Base-by-base conservation (phyloP, 2,113 vertebrate genomes). In the Plecturocebus donacophilus region DNA sequence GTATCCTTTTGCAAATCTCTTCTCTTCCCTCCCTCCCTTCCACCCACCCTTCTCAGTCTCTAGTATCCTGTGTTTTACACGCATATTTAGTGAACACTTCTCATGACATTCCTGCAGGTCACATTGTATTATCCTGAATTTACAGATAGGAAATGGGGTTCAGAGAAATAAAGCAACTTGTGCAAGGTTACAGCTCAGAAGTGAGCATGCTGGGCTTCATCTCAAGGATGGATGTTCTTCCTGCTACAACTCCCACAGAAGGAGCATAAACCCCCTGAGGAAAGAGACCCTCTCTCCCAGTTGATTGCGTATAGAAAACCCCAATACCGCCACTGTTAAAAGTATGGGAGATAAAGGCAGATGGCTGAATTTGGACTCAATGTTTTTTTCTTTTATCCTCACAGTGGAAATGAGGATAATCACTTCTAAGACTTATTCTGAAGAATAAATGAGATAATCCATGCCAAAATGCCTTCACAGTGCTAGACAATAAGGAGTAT, bases 221-320 rank as follows among this genome's bases (percentile, higher is more conserved):
- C 40, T 86, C 17, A 9, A 38, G 61, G 5, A 49, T n/a, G 8
- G 23, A 21, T 4, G 12, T 35, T 42, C 12, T 25, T 47, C 23
- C 81, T 90, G 56, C 56, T 68, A 6, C 0, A 10, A 42, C 49
- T 71, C 49, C 17, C 4, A 30, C 8, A 9, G n/a, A 38, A 61
- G 4, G 25, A 8, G 17, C 5, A 0, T 23, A 19, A 38, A 40
- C 21, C 14, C 38, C 1, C 5, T 6, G 20, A 27, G 20, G 35
- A 66, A 21, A 56, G 52, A 93, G 54, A 79, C 17, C 27, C 25
- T 38, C 25, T 1, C 27, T 8, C 77, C 49, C 12, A 8, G 35
- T 21, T 83, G 54, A 2, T 27, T 40, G 8, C 27, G 13, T 38
- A 27, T 42, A 49, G 12, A 10, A 23, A 90, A 30, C 27, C 42